Evolutionary conservation across 1,140 invertebrate species (phyloP), one percentile per base, ranked within the genome.

Genomic region (Zaprionus camerounensis): DNA sequence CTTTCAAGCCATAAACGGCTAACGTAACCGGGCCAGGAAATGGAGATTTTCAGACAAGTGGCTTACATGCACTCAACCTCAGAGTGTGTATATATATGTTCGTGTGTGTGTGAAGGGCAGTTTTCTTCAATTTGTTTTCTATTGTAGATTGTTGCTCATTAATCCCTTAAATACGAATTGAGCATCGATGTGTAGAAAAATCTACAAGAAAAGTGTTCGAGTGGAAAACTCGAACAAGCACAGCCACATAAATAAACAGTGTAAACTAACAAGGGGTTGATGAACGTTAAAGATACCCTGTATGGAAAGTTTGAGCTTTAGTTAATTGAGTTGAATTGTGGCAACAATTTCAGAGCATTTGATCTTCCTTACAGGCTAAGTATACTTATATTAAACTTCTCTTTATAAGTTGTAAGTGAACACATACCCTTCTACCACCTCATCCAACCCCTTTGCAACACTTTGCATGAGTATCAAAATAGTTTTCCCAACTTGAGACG

Each of bases 181-280:
- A 76, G 7, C 41, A 87, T 88, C 80, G 73, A 88, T 88, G 80
- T 84, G 72, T 80, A 80, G 71, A 75, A 71, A 78, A 77, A 82
- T 85, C 79, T 71, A 77, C 79, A 90, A 81, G 69, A 83, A 90
- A 91, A 90, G 85, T 90, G 85, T 90, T 90, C 82, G 68, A 90
- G 86, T 91, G 82, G 79, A 91, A 87, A 90, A 85, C 79, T 91
- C 80, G 78, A 80, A 61, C 79, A 57, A 66, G 44, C 53, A 20
- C 17, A 36, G 44, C 36, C 61, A 62, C 64, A 76, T 75, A 72
- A 65, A 71, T 70, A 71, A 70, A 71, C 46, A 56, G 24, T 6
- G 41, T n/a, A 34, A n/a, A 5, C 9, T 28, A 13, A 13, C 3
- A 0, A 12, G 12, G 12, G 13, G 34, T 5, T 58, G 58, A 34